Base-by-base conservation (phyloP, 2,888 invertebrate genomes). In the Anthophora plumipes region DNA sequence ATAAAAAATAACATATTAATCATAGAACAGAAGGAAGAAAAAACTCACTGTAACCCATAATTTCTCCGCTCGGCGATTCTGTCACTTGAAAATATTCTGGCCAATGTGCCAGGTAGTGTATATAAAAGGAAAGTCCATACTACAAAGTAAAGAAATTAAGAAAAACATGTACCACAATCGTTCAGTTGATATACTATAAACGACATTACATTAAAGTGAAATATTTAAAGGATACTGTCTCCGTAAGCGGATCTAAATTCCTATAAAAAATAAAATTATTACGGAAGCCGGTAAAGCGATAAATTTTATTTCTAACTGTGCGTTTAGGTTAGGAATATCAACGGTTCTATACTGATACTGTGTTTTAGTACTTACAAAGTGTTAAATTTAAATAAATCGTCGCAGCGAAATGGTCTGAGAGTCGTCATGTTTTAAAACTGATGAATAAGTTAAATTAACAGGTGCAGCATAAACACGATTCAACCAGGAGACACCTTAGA, bases 81-180 rank as follows among this genome's bases (percentile, higher is more conserved):
- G 98, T 98, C 22, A 98, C 97, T 95, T 98, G 98, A 93, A 99
- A 99, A 94, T 98, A 99, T 94, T 99, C 99, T 0, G 99, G 99
- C 99, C 99, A 99, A 92, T 98, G 98, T 12, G 98, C 98, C 91
- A 99, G 94, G 94, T 99, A 99, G 92, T 99, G 98, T 94, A 99
- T 97, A 92, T 99, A 99, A 94, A 99, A 99, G 9, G 97, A 96
- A 71, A 98, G 94, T 0, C 98, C 98, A 94, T 98, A 98, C 94
- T 94, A 74, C 46, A 2, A 37, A 20, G 5, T 1, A 52, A 8
- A 37, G 31, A 72, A 63, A 66, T 84, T 60, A 84, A 85, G 71
- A 59, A 87, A 84, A 74, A 73, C 54, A 68, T 9, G 52, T 50
- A 31, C 52, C n/a, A 17, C 9, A 14, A 57, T 37, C 14, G 9